Base-by-base conservation (phyloP, 2,797 vertebrate genomes). In the Serranus cabrilla region DNA sequence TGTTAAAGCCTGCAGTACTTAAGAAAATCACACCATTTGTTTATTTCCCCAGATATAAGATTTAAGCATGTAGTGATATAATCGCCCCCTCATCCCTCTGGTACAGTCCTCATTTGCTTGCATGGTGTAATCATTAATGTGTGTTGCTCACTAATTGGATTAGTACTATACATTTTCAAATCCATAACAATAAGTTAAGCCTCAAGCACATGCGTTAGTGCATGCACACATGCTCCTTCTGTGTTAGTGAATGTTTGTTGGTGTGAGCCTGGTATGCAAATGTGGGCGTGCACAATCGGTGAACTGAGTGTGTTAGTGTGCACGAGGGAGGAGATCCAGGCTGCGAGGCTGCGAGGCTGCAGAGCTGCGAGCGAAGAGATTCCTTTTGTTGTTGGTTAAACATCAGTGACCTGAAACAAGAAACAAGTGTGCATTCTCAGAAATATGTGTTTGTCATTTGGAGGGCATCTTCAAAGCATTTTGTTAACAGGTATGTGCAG, bases 61-160 rank as follows among this genome's bases (percentile, higher is more conserved):
- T 39, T 5, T 60, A 68, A 83, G 25, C 0, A 0, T 61, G 25
- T 18, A 27, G 7, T 16, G 43, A 55, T 71, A 45, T 58, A 66
- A 62, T 80, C 69, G 63, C 31, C 31, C 9, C 1, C 21, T 31
- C 10, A 65, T 66, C 31, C 71, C 64, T 56, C 39, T 25, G 45
- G 21, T 14, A 52, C 47, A 80, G 64, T 67, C 60, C 65, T 79
- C 47, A 78, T 83, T 81, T 66, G 59, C 72, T 63, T 54, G 17
- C 58, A 61, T 34, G 10, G 42, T 59, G 52, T 25, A 70, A 63
- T 81, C 79, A 84, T 73, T 54, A 63, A 66, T 64, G 42, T 74
- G 76, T 81, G 74, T 80, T 76, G 68, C 85, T 71, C 63, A 70
- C 80, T 88, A 90, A 91, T 78, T 88, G 88, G 88, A 93, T 91